These are phyloP conservation scores for Acanthurus lineatus DNA, from an alignment of 2,797 vertebrate genomes.

Conservation along the genomic window DNA sequence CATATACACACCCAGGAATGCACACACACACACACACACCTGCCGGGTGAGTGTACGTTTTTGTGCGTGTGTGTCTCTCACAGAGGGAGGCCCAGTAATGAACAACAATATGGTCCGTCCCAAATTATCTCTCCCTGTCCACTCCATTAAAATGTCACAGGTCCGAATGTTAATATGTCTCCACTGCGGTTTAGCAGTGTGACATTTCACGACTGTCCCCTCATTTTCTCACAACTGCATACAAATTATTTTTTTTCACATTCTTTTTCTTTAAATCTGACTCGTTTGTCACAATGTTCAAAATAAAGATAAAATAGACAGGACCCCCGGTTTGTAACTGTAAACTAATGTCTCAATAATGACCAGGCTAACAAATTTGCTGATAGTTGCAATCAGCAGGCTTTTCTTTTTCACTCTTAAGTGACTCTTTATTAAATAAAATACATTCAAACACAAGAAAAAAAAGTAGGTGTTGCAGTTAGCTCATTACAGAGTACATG, in stretches of 20 bases:
- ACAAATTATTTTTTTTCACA: slow-evolving; percentile 2
- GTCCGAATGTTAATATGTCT: slow-evolving; percentile 67
- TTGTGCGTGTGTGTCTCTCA: slow-evolving; percentile 23
- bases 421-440: background rate
- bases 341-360: background rate
- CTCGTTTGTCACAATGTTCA: background rate
- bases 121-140: slow-evolving; percentile 68
- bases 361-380: background rate
- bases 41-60: slow-evolving; percentile 19
- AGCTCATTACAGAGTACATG: background rate
- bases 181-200: slow-evolving; percentile 44
- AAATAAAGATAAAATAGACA: no score
- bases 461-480: background rate
- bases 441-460: background rate
- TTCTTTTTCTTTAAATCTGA: background rate
- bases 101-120: slow-evolving; percentile 69
- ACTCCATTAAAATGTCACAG: slow-evolving; percentile 79
- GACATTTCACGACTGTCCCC: slow-evolving; percentile 49
- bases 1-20: background rate
- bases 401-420: background rate
- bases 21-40: slow-evolving; percentile 2
- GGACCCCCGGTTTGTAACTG: background rate
- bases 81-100: slow-evolving; percentile 65
- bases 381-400: background rate
- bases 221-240: slow-evolving; percentile 27